Base-by-base conservation (phyloP, 2,113 vertebrate species). In the Dissostichus mawsoni region DNA sequence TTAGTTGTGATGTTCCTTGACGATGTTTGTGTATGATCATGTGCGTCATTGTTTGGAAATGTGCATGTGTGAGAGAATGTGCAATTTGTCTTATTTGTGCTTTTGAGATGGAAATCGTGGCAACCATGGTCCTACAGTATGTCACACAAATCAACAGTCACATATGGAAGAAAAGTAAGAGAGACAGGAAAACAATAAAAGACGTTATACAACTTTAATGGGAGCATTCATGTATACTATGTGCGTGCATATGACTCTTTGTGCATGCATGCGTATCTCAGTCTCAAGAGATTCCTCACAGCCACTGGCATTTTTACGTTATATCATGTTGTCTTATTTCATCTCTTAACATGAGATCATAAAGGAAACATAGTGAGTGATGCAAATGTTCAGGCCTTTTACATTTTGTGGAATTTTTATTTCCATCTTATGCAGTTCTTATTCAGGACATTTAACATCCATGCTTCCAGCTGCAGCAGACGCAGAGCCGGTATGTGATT, bases 401-500 rank as follows among this genome's bases (percentile, higher is more conserved):
- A 25, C 61, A 78, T 64, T 66, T 18, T 51, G 36, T 58, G 67
- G 12, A 58, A 79, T 70, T 61, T 73, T 67, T 18, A 33, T 72
- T 79, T 84, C 69, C 52, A 53, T 81, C 56, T 29, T 8, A 3
- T 50, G 59, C 69, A 58, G 25, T 11, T 57, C 18, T 73, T 65
- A 61, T 45, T 69, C n/a, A 70, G 18, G n/a, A 87, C 45, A 65
- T 84, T 74, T 36, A 78, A 81, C 81, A 69, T 76, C 41, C 78
- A 78, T 51, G 73, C 50, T 62, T 81, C 74, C 14, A 80, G 73
- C 76, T 62, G 75, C 83, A 81, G 82, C 17, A 59, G 74, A 82
- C 78, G 11, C 59, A 23, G 52, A 77, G 69, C 66, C 47, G 25
- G 63, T 79, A 88, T 86, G 79, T 80, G 80, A 87, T 86, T 81